Evolutionary conservation across 2,888 invertebrate genomes (phyloP), one percentile per base, ranked within the genome.

Genomic region (Cerastis rubricosa): DNA sequence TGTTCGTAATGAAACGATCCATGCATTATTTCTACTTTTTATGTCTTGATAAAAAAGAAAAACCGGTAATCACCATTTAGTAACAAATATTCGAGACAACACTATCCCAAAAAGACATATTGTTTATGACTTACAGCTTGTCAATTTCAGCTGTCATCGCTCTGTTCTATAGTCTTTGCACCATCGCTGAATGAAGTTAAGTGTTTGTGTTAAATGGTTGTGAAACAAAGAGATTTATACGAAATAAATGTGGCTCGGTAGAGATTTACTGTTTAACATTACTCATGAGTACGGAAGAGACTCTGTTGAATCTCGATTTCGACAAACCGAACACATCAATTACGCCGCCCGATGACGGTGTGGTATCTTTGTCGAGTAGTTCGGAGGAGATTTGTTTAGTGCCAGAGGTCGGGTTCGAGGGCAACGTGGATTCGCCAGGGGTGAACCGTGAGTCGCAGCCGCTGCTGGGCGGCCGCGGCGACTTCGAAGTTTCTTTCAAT

Each of bases 361-460:
- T 97, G 95, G 97, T 97, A 91, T 97, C 97, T 87, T 94, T 97
- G 92, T 97, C 97, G 87, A 97, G 96, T 94, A 97, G 97, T 92
- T 94, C 96, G 80, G 98, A 98, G 94, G 98, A 98, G 94, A 97
- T 98, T 94, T 97, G 97, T 94, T 96, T 98, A 94, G 97, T 98
- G 90, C 98, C 98, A 88, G 98, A 98, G 96, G 98, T 99, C 89
- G 97, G 97, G 87, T 99, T 98, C 95, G 98, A 98, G 96, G 97
- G 98, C 96, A 97, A 97, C 97, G 98, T 98, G 98, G 98, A 98
- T 97, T 98, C 98, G 72, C 97, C 98, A 93, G 98, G 98, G 85
- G 97, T 98, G 84, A 98, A 98, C 96, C 97, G 99, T 92, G 99
- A 99, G 97, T 99, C 98, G 96, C 99, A 99, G 97, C 99, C 99